These are phyloP conservation scores for Lepas anatifera DNA, from an alignment of 2,888 invertebrate genomes.

Conservation along the genomic window DNA sequence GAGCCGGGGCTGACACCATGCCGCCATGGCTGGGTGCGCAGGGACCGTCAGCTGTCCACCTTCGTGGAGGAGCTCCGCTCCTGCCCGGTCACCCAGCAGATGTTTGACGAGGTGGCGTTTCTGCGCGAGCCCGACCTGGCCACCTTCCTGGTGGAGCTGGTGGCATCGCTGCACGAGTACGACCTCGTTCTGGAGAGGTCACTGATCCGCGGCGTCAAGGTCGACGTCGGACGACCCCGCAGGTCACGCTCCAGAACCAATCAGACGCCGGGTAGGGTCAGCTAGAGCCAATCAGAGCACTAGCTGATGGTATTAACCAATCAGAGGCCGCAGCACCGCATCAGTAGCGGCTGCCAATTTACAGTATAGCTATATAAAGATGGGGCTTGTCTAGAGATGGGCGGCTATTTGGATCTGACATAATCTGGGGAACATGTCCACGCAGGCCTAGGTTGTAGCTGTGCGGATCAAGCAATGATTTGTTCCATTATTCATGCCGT, in stretches of 20 bases:
- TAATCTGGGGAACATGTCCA: too few species aligned
- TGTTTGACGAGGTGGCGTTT: conserved; percentile 96
- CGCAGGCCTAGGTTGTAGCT: too few species aligned
- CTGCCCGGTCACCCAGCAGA: conserved; percentile 73
- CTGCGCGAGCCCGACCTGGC: conserved; percentile 65
- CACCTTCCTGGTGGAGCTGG: conserved; percentile 23
- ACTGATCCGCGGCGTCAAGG: conserved; percentile 22
- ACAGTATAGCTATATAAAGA: too few species aligned
- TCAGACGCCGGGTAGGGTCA: neutral
- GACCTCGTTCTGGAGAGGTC: conserved; percentile 23
- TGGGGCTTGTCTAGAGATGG: too few species aligned
- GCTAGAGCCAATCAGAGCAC: neutral
- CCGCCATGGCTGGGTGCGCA: too few species aligned
- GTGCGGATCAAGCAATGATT: too few species aligned
- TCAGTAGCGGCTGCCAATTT: too few species aligned
- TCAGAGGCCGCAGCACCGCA: neutral
- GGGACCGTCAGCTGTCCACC: conserved; percentile 77
- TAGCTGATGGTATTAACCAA: neutral
- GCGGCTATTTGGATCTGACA: too few species aligned
- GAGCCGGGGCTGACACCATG: too few species aligned
- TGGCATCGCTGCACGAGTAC: conserved; percentile 24
- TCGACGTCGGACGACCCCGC: neutral
- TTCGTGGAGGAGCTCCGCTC: conserved; percentile 84
- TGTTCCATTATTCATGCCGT: too few species aligned
- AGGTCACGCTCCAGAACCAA: neutral